Evolutionary conservation across 2,797 vertebrate genomes (phyloP).

Genomic region (Tapera naevia): DNA sequence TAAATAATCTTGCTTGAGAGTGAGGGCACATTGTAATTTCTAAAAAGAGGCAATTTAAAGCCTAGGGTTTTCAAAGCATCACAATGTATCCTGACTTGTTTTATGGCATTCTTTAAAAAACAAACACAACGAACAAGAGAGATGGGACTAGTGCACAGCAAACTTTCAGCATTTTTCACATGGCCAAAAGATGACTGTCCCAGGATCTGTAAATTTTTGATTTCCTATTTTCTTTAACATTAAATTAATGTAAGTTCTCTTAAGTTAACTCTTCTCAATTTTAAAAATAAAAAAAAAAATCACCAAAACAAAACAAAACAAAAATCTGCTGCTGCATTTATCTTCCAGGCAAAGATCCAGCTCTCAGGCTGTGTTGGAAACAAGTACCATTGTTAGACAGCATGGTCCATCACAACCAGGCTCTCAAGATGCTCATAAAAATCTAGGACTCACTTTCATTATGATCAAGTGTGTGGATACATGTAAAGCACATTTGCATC

Average conservation of each 20-base stretch:
- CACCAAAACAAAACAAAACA: not conserved
- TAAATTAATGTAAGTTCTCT: not conserved
- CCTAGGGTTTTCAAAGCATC: not conserved
- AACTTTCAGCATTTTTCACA: too few species aligned
- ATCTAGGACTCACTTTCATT: slow-evolving; percentile 23
- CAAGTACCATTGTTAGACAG: not conserved
- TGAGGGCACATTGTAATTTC: not conserved
- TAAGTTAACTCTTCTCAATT: not conserved
- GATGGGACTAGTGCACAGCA: not conserved
- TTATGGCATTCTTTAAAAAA: not conserved
- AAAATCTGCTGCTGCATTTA: not conserved
- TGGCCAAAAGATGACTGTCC: not conserved
- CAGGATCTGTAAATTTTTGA: not conserved
- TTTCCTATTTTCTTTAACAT: not conserved
- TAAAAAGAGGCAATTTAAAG: not conserved
- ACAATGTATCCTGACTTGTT: not conserved
- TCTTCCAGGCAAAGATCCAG: slow-evolving; percentile 3
- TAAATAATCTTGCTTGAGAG: not conserved
- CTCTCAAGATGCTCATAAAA: slow-evolving; percentile 38
- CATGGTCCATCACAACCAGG: not conserved
- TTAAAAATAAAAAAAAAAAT: not conserved
- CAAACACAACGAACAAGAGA: not conserved
- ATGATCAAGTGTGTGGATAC: not conserved
- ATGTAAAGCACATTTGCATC: slow-evolving; percentile 11
- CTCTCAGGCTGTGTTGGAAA: not conserved